Conservation (phyloP, 2,888 invertebrate species). For the Chesias legatella region DNA sequence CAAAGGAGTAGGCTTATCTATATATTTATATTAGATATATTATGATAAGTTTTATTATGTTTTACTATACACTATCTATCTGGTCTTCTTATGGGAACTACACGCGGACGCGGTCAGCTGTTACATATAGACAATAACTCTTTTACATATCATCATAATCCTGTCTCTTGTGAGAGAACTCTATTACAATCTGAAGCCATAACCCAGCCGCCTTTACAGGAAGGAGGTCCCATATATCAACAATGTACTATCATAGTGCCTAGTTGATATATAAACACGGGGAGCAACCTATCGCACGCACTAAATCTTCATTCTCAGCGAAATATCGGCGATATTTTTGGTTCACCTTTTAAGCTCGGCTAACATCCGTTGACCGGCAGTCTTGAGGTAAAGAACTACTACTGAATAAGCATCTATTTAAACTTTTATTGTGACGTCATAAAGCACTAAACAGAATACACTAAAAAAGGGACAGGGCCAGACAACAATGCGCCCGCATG, state of each 20-base stretch:
- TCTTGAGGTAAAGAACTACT: conserved; percentile 26
- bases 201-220: conserved; percentile 17
- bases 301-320: conserved; percentile 54
- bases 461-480: conserved; percentile 48
- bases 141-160: no score
- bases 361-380: conserved; percentile 49
- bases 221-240: conserved; percentile 40
- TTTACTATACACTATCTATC: no score
- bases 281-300: conserved; percentile 44
- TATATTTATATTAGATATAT: no score
- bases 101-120: no score
- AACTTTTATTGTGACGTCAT: conserved; percentile 41
- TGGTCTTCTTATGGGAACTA: no score
- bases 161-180: background rate
- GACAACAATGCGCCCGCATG: conserved; percentile 65
- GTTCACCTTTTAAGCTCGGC: conserved; percentile 43
- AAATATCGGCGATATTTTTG: conserved; percentile 49
- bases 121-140: no score
- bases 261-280: conserved; percentile 46
- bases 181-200: conserved; percentile 25
- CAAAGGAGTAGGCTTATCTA: no score
- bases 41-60: no score
- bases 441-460: conserved; percentile 32
- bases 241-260: conserved; percentile 33
- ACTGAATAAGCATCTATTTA: conserved; percentile 53